Base-by-base conservation (phyloP, 92 coral and sea anemone genomes). In the Epizoanthus fatuus region DNA sequence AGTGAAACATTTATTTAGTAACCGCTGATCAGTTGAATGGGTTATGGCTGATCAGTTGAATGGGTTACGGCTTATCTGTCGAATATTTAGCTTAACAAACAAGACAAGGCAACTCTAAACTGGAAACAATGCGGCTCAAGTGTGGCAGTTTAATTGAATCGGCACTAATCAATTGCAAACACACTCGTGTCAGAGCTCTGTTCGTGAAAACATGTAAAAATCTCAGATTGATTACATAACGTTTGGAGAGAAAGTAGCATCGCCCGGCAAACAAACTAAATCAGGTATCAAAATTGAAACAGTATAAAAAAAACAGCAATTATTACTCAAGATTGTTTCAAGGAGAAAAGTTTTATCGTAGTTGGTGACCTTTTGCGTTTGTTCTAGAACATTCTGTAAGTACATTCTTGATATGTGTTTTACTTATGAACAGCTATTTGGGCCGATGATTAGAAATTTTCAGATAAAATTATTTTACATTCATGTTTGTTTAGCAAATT, bases 381-480 rank as follows among this genome's bases (percentile, higher is more conserved):
- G 20, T 14, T 66, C 72, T 42, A 66, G 72, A 66, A 66, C n/a
- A 35, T 10, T 66, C 72, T 25, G n/a, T 66, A 17, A n/a, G n/a
- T 13, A 66, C 49, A 66, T 64, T 16, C 13, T 66, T 66, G 45
- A 66, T 32, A 0, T 11, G 16, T 63, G 42, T 29, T 29, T 29
- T 9, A 7, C 42, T 63, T 32, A 15, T 37, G 59, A 56, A 44
- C 81, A 75, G 14, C 45, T 51, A 42, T 55, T 7, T 3, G 25
- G 16, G 49, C 49, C n/a, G n/a, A n/a, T n/a, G n/a, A n/a, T n/a
- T n/a, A n/a, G n/a, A n/a, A n/a, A 74, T 54, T n/a, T 37, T 37
- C 9, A 7, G 65, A 74, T 37, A 29, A 51, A 72, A 9, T 7
- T 47, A 16, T n/a, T 7, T 9, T 15, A 13, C 59, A 66, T 66